Percentiles rank a stretch among this genome's conserved stretches.
Conservation (phyloP, 2,888 invertebrate species). For the Lycia hirtaria region DNA sequence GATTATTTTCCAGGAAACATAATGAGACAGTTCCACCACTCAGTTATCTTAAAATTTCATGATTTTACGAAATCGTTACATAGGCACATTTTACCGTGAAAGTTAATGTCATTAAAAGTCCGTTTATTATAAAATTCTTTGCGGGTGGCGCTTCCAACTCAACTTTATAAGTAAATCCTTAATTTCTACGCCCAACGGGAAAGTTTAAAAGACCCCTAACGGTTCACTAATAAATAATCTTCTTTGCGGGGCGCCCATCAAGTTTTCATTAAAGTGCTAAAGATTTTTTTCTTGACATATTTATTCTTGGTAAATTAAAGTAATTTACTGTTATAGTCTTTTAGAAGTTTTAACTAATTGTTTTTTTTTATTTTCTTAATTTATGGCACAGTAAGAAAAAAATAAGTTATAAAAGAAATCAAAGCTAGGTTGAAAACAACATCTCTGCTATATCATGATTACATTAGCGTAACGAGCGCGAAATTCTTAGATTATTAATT, state of each 20-base stretch:
- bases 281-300: slow-evolving; percentile 6
- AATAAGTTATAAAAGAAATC: background rate
- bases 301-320: slow-evolving; percentile 9
- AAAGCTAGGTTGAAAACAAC: too few species aligned
- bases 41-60: too few species aligned
- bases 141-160: slow-evolving; percentile 13
- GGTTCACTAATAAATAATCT: slow-evolving; percentile 28
- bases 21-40: too few species aligned
- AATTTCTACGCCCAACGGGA: slow-evolving; percentile 16
- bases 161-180: slow-evolving; percentile 27
- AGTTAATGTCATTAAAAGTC: slow-evolving; percentile 10
- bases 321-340: slow-evolving; percentile 6
- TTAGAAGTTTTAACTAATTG: slow-evolving; percentile 19
- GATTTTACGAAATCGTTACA: background rate
- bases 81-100: background rate
- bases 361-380: background rate
- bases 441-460: too few species aligned
- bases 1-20: too few species aligned
- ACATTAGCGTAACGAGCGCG: too few species aligned
- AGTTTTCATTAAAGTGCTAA: slow-evolving; percentile 23
- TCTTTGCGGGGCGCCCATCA: slow-evolving; percentile 17
- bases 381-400: background rate
- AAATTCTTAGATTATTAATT: too few species aligned
- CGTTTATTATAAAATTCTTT: slow-evolving; percentile 17
- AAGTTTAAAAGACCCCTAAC: slow-evolving; percentile 32